Percentiles rank a stretch among this genome's conserved stretches.
Evolutionary conservation across 2,888 invertebrate genomes (phyloP).

Genomic region (Maniola hyperantus): DNA sequence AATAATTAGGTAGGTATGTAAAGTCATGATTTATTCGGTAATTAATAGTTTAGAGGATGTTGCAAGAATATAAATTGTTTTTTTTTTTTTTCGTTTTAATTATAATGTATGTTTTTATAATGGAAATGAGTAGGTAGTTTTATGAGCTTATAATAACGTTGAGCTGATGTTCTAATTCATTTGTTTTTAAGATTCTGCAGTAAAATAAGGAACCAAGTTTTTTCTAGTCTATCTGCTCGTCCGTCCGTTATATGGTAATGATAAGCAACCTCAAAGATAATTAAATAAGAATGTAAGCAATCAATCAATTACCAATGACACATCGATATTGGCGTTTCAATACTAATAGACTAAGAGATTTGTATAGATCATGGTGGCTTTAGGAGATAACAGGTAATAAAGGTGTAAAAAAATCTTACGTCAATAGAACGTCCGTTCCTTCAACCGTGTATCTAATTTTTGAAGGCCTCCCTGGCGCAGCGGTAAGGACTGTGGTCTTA

Average conservation of each 20-base stretch:
- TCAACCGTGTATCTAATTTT: too few relatives aligned
- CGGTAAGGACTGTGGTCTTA: too few relatives aligned
- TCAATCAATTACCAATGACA: constrained; percentile 8
- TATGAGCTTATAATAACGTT: constrained; percentile 3
- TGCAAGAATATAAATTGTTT: constrained; percentile 2
- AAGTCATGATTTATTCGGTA: constrained; percentile 10
- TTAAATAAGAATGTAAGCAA: constrained; percentile 13
- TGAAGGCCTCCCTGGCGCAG: too few relatives aligned
- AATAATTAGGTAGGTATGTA: constrained; percentile 10
- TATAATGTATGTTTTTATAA: constrained; percentile 10
- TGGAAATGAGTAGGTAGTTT: background rate
- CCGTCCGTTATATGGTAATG: background rate
- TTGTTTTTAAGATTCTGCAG: too few relatives aligned
- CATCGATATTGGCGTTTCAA: constrained; percentile 1
- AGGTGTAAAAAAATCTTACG: too few relatives aligned
- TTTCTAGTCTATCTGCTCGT: too few relatives aligned
- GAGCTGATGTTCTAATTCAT: background rate
- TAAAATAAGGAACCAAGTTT: too few relatives aligned
- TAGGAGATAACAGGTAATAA: too few relatives aligned
- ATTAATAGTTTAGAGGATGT: constrained; percentile 16
- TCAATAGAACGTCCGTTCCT: too few relatives aligned
- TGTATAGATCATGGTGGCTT: too few relatives aligned
- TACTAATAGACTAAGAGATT: too few relatives aligned
- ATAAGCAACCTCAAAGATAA: constrained; percentile 16
- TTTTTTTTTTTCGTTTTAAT: constrained; percentile 6